Percentiles rank a stretch among this genome's conserved stretches.
phyloP scores from a whole-genome alignment of 2,888 invertebrate species.

The Hoplodrina blanda region DNA sequence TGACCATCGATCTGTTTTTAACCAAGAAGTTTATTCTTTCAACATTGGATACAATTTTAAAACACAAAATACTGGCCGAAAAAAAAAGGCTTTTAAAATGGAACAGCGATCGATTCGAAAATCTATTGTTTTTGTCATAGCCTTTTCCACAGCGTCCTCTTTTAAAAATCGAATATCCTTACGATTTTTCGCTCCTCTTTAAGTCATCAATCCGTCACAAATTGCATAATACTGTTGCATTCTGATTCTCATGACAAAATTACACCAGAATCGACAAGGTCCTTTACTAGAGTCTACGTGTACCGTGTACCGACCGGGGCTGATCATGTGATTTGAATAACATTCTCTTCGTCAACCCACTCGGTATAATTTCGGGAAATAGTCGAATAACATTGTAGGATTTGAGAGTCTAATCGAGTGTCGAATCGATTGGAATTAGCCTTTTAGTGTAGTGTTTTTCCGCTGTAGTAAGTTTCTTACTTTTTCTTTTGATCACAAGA shows the following conservation, averaged over 20 bases:
- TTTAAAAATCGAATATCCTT: neutral
- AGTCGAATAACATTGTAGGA: conserved; percentile 32
- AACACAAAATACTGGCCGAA: conserved; percentile 9
- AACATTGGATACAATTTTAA: neutral
- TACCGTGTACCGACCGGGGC: conserved; percentile 23
- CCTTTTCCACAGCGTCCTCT: neutral
- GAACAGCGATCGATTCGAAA: neutral
- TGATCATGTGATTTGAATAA: conserved; percentile 48
- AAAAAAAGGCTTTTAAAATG: neutral
- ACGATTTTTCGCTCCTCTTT: neutral
- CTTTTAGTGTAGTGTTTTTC: conserved; percentile 12
- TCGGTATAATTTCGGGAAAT: conserved; percentile 40
- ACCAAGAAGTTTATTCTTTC: conserved; percentile 18
- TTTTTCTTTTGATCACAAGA: neutral
- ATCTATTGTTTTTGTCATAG: neutral
- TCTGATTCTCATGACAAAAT: conserved; percentile 52
- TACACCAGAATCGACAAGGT: conserved; percentile 70
- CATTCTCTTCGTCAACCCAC: conserved; percentile 42
- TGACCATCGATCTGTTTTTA: neutral
- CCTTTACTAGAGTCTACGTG: conserved; percentile 63
- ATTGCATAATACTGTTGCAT: conserved; percentile 44
- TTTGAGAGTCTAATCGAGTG: conserved; percentile 30
- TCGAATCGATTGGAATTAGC: conserved; percentile 23
- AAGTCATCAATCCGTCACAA: neutral
- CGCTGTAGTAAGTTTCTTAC: no score